These are phyloP conservation scores for Tetrax tetrax DNA, from an alignment of 2,113 vertebrate species.

Conservation along the genomic window DNA sequence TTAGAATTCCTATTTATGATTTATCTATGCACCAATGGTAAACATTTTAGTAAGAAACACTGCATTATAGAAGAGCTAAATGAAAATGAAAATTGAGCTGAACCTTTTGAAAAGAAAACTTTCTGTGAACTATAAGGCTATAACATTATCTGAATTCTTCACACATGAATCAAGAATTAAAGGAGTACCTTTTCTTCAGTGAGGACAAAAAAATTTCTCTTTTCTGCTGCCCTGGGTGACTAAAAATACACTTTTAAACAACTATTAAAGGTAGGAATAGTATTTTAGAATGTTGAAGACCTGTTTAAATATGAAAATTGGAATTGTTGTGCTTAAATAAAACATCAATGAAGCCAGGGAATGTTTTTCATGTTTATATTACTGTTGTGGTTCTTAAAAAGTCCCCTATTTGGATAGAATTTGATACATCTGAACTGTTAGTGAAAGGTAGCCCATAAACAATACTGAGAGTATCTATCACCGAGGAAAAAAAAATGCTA, in stretches of 20 bases:
- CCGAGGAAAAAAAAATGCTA: neutral
- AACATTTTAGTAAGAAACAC: constrained; percentile 8
- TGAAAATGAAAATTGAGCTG: neutral
- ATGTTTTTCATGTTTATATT: neutral
- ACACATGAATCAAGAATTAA: neutral
- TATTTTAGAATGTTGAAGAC: neutral
- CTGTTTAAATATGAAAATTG: neutral
- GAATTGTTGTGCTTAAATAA: neutral
- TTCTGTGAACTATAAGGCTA: neutral
- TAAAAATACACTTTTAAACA: neutral
- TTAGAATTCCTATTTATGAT: constrained; percentile 57
- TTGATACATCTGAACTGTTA: neutral
- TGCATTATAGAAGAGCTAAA: constrained; percentile 5
- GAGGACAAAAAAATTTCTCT: neutral
- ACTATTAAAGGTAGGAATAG: neutral
- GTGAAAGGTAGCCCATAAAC: neutral
- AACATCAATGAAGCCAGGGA: neutral
- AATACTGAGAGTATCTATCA: neutral
- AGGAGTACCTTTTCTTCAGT: neutral
- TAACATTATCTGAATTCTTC: neutral
- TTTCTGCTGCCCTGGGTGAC: neutral
- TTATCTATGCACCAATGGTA: constrained; percentile 41
- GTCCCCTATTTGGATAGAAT: neutral
- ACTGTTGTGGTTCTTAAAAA: neutral
- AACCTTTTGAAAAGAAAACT: constrained; percentile 2